Evolutionary conservation across 2,113 vertebrate genomes (phyloP).

Genomic region (Bettongia penicillata): DNA sequence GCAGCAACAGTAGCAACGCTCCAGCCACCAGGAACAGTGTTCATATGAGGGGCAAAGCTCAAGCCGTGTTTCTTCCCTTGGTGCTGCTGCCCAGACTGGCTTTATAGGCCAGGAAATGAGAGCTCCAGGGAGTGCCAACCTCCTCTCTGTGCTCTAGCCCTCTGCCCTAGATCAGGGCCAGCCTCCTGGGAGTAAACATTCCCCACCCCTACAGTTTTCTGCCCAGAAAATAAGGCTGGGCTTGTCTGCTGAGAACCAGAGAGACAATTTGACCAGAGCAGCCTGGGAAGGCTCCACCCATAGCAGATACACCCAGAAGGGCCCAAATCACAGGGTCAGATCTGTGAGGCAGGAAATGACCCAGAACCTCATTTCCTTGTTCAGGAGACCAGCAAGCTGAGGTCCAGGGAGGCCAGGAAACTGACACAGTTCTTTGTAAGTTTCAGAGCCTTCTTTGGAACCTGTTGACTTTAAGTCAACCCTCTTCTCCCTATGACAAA

Average conservation of each 20-base stretch:
- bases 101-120: background rate
- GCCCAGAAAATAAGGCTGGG: background rate
- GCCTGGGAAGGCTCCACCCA: too few relatives aligned
- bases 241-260: background rate
- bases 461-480: too few relatives aligned
- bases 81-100: background rate
- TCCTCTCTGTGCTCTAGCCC: background rate
- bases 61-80: background rate
- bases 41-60: background rate
- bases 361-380: background rate
- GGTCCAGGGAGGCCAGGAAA: background rate
- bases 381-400: background rate
- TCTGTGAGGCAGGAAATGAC: background rate
- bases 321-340: background rate
- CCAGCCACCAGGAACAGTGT: background rate
- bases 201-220: too few relatives aligned
- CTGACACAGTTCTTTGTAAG: too few relatives aligned
- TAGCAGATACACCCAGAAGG: background rate
- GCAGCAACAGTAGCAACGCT: constrained; percentile 17
- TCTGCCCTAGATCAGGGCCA: background rate
- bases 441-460: too few relatives aligned
- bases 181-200: background rate
- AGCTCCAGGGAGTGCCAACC: background rate
- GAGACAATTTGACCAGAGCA: background rate
- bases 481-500: too few relatives aligned